A percentile compares a stretch with the other conserved stretches of the same genome.
phyloP scores from a whole-genome alignment of 2,797 vertebrate genomes.

The Vipera ursinii region DNA sequence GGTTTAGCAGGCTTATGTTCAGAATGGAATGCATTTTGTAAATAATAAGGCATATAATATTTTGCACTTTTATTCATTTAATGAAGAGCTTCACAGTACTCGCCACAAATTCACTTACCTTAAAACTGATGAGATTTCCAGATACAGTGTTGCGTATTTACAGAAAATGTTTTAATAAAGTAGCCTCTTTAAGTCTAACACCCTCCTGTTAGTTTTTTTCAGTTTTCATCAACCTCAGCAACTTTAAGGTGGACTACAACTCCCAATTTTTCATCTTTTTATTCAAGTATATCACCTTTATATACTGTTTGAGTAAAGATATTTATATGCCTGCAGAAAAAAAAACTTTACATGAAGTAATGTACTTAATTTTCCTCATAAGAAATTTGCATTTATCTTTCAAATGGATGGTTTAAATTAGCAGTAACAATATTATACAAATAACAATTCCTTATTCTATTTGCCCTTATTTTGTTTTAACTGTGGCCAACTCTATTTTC shows the following conservation, averaged over 20 bases:
- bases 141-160: slow-evolving; percentile 1
- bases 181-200: background rate
- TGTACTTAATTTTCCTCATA: background rate
- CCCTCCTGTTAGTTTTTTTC: background rate
- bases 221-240: background rate
- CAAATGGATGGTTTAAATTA: background rate
- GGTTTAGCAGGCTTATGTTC: slow-evolving; percentile 5
- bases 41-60: slow-evolving; percentile 15
- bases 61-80: background rate
- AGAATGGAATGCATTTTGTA: background rate
- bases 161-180: background rate
- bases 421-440: background rate
- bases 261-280: background rate
- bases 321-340: background rate
- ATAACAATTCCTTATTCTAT: slow-evolving; percentile 5
- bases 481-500: slow-evolving; percentile 18
- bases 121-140: background rate
- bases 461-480: background rate
- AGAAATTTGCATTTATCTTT: background rate
- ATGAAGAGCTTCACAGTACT: background rate
- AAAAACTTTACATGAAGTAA: background rate
- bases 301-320: background rate
- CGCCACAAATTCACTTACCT: background rate
- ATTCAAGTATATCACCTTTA: background rate
- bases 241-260: background rate